These are phyloP conservation scores for Ommatoiulus sabulosus DNA, from an alignment of 2,888 invertebrate genomes.

Conservation along the genomic window DNA sequence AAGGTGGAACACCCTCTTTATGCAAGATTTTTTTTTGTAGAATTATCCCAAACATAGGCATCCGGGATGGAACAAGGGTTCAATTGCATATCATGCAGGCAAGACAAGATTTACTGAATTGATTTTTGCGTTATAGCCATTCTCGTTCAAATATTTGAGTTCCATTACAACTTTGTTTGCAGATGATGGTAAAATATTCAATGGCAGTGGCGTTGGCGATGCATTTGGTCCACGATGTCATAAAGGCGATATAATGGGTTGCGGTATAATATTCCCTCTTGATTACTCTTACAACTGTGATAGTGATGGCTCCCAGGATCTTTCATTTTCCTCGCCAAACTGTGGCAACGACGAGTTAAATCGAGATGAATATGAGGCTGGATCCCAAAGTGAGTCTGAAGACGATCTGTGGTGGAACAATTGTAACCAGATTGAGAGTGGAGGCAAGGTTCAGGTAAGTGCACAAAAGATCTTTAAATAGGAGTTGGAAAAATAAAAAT, in stretches of 20 bases:
- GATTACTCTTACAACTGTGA: constrained; percentile 65
- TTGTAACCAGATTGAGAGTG: constrained; percentile 64
- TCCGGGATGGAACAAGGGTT: constrained; percentile 73
- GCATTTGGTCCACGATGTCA: constrained; percentile 71
- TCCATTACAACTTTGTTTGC: constrained; percentile 57
- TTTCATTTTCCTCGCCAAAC: constrained; percentile 62
- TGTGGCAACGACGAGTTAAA: constrained; percentile 62
- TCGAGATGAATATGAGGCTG: constrained; percentile 62
- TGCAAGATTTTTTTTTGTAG: too few species aligned
- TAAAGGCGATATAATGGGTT: constrained; percentile 72
- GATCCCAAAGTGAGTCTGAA: constrained; percentile 65
- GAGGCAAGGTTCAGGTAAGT: constrained; percentile 66
- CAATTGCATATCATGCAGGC: constrained; percentile 72
- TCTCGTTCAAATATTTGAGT: constrained; percentile 20
- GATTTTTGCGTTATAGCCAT: not conserved
- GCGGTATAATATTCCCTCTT: constrained; percentile 71
- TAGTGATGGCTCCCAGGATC: constrained; percentile 63
- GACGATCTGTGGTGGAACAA: constrained; percentile 68
- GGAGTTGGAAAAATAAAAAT: not conserved
- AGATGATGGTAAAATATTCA: constrained; percentile 72
- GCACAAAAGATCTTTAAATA: not conserved
- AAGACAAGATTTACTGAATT: constrained; percentile 52
- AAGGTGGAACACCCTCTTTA: too few species aligned
- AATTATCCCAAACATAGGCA: constrained; percentile 71
- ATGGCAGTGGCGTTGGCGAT: constrained; percentile 70